These are phyloP conservation scores for cat (Felis catus) DNA, from an alignment of 2,113 vertebrate species.

Conservation along the genomic window F.catus_Fca126_mat1.0 CM031429.1:13659001-13659500, in stretches of 20 bases:
- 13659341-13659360: background rate
- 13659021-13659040: background rate
- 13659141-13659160: background rate
- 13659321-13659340: background rate
- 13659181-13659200: background rate
- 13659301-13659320: background rate
- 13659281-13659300: background rate
- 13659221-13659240: background rate
- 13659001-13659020: background rate
- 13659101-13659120: background rate
- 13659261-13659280: background rate
- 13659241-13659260: background rate
- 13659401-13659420: background rate
- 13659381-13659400: background rate
- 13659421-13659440: background rate
- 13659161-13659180: background rate
- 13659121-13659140: background rate
- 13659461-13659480: background rate
- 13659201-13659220: background rate
- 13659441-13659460: background rate
- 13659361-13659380: background rate
- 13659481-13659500: background rate
- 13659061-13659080: background rate
- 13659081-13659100: background rate
- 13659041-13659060: background rate